Conservation (phyloP, 2,888 invertebrate genomes). For the Aelia acuminata region DNA sequence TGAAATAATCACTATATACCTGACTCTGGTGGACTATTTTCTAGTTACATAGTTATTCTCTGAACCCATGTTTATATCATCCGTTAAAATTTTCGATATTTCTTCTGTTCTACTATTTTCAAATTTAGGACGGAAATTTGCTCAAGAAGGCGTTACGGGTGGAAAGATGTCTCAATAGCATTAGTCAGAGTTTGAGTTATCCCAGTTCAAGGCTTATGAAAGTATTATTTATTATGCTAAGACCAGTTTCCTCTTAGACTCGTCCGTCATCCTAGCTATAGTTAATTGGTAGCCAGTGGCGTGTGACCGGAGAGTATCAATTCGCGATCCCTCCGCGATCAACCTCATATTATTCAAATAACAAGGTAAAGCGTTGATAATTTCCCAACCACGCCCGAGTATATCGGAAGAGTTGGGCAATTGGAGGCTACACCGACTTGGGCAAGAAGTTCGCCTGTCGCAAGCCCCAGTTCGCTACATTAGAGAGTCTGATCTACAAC, state of each 20-base stretch:
- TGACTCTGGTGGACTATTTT: too few species aligned
- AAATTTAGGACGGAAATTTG: too few species aligned
- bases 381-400: conserved; percentile 26
- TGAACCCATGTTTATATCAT: too few species aligned
- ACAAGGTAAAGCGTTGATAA: neutral
- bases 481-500: conserved; percentile 48
- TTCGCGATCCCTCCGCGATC: neutral
- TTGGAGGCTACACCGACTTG: neutral
- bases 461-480: conserved; percentile 29
- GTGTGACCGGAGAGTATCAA: neutral
- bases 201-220: neutral
- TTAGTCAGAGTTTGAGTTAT: neutral
- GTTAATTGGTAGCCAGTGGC: neutral
- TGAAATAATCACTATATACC: too few species aligned
- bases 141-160: too few species aligned
- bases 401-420: conserved; percentile 35
- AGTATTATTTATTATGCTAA: neutral
- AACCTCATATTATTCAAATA: conserved; percentile 41
- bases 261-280: neutral
- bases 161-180: neutral
- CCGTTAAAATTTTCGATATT: too few species aligned
- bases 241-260: neutral
- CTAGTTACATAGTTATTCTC: too few species aligned
- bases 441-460: conserved; percentile 35
- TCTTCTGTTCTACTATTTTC: too few species aligned